These are phyloP conservation scores for Aeoliscus strigatus DNA, from an alignment of 2,797 vertebrate genomes.

Conservation along the genomic window DNA sequence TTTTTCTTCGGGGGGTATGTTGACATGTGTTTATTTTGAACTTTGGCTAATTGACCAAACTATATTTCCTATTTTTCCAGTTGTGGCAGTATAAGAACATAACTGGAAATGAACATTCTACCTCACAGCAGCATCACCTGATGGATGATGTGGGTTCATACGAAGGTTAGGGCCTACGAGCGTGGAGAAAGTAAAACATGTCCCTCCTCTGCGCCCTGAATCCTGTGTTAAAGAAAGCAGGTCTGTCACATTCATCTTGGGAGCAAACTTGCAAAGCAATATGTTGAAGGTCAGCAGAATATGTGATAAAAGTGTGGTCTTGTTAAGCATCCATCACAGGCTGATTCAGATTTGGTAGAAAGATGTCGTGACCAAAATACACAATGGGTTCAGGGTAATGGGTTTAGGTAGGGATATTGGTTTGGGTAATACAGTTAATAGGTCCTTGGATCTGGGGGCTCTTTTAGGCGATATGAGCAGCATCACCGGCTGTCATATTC, in stretches of 20 bases:
- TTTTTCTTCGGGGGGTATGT: constrained; percentile 62
- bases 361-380: constrained; percentile 74
- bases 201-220: constrained; percentile 42
- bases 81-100: constrained; percentile 28
- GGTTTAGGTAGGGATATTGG: constrained; percentile 87
- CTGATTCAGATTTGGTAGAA: constrained; percentile 73
- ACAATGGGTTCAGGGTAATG: constrained; percentile 84
- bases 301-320: constrained; percentile 77
- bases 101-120: constrained; percentile 51
- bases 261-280: constrained; percentile 70
- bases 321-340: constrained; percentile 75
- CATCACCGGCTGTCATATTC: constrained; percentile 80
- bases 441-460: constrained; percentile 78
- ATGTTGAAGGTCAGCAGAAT: constrained; percentile 77
- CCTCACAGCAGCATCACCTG: constrained; percentile 58
- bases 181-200: constrained; percentile 61
- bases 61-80: constrained; percentile 67
- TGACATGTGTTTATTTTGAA: constrained; percentile 77
- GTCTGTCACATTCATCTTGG: constrained; percentile 66
- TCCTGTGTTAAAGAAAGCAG: constrained; percentile 58
- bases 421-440: constrained; percentile 88
- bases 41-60: constrained; percentile 67
- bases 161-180: constrained; percentile 73
- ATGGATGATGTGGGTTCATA: constrained; percentile 79
- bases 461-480: constrained; percentile 80